Conservation (phyloP, 2,888 invertebrate species). For the Drosophila nr. perissopoda region DNA sequence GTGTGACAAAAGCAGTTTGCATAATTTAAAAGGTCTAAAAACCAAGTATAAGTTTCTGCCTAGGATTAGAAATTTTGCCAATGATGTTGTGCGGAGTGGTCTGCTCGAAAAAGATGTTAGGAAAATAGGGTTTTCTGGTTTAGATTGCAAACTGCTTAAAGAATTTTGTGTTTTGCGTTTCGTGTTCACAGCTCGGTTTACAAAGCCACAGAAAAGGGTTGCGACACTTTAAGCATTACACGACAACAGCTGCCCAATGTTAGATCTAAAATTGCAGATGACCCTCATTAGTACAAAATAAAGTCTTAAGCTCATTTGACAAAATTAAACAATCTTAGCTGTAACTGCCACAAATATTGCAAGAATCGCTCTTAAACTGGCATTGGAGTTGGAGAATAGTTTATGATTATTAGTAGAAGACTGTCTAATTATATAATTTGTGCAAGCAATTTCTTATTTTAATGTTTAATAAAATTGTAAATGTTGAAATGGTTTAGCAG, state of each 20-base stretch:
- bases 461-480: background rate
- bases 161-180: slow-evolving; percentile 20
- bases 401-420: background rate
- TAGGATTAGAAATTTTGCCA: slow-evolving; percentile 43
- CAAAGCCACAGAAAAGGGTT: slow-evolving; percentile 56
- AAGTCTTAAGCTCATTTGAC: slow-evolving; percentile 23
- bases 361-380: background rate
- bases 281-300: slow-evolving; percentile 23
- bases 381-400: background rate
- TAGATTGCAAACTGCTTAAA: slow-evolving; percentile 22
- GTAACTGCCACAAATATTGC: background rate
- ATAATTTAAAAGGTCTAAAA: slow-evolving; percentile 68
- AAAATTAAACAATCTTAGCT: slow-evolving; percentile 9
- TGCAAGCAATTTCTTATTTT: background rate
- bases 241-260: slow-evolving; percentile 48
- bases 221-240: slow-evolving; percentile 39
- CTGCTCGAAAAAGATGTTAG: background rate
- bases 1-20: slow-evolving; percentile 59
- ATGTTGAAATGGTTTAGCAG: background rate
- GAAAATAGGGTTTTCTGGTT: slow-evolving; percentile 18
- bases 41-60: slow-evolving; percentile 61
- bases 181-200: slow-evolving; percentile 50
- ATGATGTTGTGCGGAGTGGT: slow-evolving; percentile 29
- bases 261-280: slow-evolving; percentile 31
- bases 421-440: background rate